A percentile compares a stretch with the other conserved stretches of the same genome.
phyloP scores from a whole-genome alignment of 2,113 vertebrate species.

The Dasyurus viverrinus region DNA sequence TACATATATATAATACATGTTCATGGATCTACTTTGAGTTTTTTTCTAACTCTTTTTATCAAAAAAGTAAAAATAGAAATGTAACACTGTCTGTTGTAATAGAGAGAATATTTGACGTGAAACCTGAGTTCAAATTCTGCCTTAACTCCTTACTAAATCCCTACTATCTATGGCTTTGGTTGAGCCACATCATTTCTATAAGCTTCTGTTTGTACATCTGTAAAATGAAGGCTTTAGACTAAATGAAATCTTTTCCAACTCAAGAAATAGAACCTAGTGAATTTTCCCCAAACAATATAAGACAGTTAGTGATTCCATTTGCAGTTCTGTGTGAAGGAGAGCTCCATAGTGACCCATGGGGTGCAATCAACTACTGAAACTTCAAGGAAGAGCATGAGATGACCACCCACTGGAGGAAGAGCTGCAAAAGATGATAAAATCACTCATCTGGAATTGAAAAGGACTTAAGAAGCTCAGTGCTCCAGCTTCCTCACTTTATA shows the following conservation, averaged over 20 bases:
- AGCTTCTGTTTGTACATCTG: neutral
- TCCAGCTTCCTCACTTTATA: neutral
- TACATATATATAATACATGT: neutral
- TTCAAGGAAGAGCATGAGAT: neutral
- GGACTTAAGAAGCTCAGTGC: neutral
- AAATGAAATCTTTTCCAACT: neutral
- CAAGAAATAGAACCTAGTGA: neutral
- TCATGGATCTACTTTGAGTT: neutral
- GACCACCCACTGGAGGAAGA: neutral
- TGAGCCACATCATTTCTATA: neutral
- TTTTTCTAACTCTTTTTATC: neutral
- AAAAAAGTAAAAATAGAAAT: neutral
- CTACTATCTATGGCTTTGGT: neutral
- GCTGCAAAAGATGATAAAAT: neutral
- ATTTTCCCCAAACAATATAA: neutral
- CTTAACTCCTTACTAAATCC: neutral
- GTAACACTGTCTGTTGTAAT: neutral
- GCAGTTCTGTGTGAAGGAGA: neutral
- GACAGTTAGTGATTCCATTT: neutral
- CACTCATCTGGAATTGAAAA: neutral
- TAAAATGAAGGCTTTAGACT: neutral
- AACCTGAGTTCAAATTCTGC: neutral
- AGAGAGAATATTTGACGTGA: neutral
- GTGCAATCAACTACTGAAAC: neutral
- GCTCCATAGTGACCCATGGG: neutral